Evolutionary conservation across 2,113 vertebrate species (phyloP).

Genomic region (Acanthochromis polyacanthus): DNA sequence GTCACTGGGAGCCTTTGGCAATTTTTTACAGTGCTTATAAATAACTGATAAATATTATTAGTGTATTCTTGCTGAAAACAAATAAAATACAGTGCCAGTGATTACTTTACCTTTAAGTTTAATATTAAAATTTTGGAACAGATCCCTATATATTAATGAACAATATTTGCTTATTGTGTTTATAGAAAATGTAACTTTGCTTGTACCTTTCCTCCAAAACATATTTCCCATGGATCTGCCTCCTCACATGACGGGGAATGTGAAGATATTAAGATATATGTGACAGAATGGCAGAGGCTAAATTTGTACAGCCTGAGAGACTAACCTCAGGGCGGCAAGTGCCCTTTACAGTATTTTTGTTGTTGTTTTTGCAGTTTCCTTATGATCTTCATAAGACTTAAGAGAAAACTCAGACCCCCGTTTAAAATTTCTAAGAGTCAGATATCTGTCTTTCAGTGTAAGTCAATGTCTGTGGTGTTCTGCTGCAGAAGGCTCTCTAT

Average conservation of each 20-base stretch:
- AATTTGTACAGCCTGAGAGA: conserved; percentile 14
- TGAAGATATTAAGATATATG: neutral
- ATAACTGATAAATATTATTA: too few relatives aligned
- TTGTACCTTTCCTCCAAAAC: too few relatives aligned
- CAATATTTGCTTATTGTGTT: too few relatives aligned
- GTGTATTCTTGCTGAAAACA: too few relatives aligned
- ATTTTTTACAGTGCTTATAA: too few relatives aligned
- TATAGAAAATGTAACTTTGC: too few relatives aligned
- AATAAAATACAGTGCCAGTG: too few relatives aligned
- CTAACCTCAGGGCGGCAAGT: neutral
- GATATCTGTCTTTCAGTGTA: conserved; percentile 23
- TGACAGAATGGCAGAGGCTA: neutral
- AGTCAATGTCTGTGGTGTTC: conserved; percentile 56
- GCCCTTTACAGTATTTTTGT: neutral
- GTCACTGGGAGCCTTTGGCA: too few relatives aligned
- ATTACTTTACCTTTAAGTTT: too few relatives aligned
- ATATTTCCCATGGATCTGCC: neutral
- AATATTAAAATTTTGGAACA: too few relatives aligned
- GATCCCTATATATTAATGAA: too few relatives aligned
- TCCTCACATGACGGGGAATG: neutral
- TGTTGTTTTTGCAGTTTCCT: neutral
- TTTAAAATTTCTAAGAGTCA: neutral
- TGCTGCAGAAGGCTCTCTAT: conserved; percentile 36
- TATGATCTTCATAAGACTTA: too few relatives aligned
- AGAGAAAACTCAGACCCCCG: neutral